A percentile compares a stretch with the other conserved stretches of the same genome.
Conservation (phyloP, 2,888 invertebrate species). For the Eristalis intricaria region DNA sequence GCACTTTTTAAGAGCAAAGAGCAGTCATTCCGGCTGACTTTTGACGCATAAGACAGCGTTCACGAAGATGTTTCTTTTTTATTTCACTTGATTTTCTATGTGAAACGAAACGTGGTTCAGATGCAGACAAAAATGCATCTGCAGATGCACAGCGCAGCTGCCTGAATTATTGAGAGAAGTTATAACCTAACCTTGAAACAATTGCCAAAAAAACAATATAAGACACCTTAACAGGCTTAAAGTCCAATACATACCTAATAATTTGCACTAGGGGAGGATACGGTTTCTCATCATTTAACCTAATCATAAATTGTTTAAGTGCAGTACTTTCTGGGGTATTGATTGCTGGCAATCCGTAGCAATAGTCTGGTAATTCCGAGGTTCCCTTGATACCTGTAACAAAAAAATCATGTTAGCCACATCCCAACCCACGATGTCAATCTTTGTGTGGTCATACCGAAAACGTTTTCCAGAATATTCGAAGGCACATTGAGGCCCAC, state of each 20-base stretch:
- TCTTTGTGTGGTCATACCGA: constrained; percentile 80
- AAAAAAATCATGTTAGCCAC: not conserved
- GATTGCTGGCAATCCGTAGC: constrained; percentile 89
- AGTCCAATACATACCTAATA: constrained; percentile 85
- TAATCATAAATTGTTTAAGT: constrained; percentile 90
- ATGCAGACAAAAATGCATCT: too few relatives aligned
- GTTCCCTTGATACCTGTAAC: constrained; percentile 86
- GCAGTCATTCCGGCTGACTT: too few relatives aligned
- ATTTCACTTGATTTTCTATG: too few relatives aligned
- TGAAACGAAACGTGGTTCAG: too few relatives aligned
- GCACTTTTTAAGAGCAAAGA: too few relatives aligned
- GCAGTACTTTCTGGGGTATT: constrained; percentile 88
- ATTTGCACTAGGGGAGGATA: constrained; percentile 89
- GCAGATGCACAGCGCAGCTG: too few relatives aligned
- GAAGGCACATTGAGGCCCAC: constrained; percentile 90
- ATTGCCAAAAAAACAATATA: not conserved
- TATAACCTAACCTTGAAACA: too few relatives aligned
- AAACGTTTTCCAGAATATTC: constrained; percentile 88
- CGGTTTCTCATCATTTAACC: constrained; percentile 93
- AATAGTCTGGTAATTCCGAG: constrained; percentile 88
- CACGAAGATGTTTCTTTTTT: too few relatives aligned
- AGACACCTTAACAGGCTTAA: not conserved
- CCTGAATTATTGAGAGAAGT: too few relatives aligned
- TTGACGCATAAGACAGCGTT: too few relatives aligned
- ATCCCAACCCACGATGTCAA: not conserved